Conservation (phyloP, 1,140 invertebrate species). For the Tribolium madens region DNA sequence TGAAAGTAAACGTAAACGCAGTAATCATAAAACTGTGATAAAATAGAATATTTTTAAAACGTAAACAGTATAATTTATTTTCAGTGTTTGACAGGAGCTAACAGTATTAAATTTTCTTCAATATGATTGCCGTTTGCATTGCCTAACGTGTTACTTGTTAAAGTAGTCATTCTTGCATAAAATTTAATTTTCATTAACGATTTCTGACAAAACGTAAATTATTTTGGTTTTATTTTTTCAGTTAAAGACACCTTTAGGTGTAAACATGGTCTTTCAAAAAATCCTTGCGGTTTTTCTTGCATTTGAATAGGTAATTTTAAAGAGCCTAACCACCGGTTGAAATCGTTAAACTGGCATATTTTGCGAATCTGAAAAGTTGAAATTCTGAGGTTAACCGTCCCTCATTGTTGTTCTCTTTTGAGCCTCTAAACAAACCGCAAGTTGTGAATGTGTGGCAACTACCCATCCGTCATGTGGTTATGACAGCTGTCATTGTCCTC, state of each 20-base stretch:
- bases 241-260: no score
- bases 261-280: background rate
- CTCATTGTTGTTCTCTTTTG: conserved; percentile 18
- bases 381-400: conserved; percentile 21
- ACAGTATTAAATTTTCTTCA: background rate
- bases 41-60: background rate
- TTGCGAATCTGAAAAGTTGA: background rate
- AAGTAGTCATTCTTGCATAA: background rate
- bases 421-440: conserved; percentile 40
- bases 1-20: background rate
- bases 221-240: background rate
- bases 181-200: background rate
- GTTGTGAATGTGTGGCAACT: conserved; percentile 48
- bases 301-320: background rate
- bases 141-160: background rate
- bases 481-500: conserved; percentile 54
- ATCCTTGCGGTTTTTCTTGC: background rate
- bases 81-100: background rate
- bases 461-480: conserved; percentile 57
- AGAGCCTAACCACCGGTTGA: background rate
- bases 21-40: background rate
- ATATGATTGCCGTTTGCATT: background rate
- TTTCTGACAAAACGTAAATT: no score
- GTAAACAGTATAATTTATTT: background rate
- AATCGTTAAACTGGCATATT: background rate